phyloP scores from a whole-genome alignment of 2,797 vertebrate species.

The Orientallactaga sibirica region DNA sequence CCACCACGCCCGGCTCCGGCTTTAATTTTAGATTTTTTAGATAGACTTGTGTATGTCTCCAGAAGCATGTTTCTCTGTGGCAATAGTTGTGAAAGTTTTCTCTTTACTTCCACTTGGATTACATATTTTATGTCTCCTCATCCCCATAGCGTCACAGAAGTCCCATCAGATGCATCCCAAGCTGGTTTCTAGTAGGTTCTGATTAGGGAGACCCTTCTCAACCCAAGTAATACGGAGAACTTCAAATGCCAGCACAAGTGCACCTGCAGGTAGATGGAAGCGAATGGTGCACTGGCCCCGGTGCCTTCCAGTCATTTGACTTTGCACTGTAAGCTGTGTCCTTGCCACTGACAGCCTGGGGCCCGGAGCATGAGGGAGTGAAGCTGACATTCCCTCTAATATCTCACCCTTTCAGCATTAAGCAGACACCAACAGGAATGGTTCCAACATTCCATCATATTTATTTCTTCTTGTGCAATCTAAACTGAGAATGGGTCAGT shows the following conservation, averaged over 20 bases:
- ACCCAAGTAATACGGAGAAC: conserved; percentile 53
- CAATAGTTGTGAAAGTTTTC: conserved; percentile 52
- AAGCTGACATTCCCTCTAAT: conserved; percentile 76
- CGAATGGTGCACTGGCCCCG: conserved; percentile 81
- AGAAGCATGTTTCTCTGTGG: not conserved
- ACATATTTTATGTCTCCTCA: conserved; percentile 87
- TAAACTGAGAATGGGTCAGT: conserved; percentile 90
- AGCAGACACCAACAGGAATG: conserved; percentile 82
- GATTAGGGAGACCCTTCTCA: conserved; percentile 68
- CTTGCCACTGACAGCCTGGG: conserved; percentile 82
- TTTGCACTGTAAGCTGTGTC: conserved; percentile 82
- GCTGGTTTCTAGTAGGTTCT: conserved; percentile 74
- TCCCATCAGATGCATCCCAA: conserved; percentile 68
- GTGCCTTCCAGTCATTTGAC: conserved; percentile 83
- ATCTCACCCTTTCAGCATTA: conserved; percentile 85
- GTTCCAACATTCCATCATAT: conserved; percentile 82
- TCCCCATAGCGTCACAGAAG: conserved; percentile 74
- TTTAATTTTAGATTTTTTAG: not conserved
- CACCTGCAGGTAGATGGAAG: conserved; percentile 83
- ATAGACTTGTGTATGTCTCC: not conserved
- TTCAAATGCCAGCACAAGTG: conserved; percentile 70
- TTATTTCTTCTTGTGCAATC: conserved; percentile 87
- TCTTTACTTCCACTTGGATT: conserved; percentile 87
- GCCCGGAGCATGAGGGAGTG: conserved; percentile 60
- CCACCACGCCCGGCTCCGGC: too few species aligned